Evolutionary conservation across 2,113 vertebrate species (phyloP).

Genomic region (Meleagris gallopavo): DNA sequence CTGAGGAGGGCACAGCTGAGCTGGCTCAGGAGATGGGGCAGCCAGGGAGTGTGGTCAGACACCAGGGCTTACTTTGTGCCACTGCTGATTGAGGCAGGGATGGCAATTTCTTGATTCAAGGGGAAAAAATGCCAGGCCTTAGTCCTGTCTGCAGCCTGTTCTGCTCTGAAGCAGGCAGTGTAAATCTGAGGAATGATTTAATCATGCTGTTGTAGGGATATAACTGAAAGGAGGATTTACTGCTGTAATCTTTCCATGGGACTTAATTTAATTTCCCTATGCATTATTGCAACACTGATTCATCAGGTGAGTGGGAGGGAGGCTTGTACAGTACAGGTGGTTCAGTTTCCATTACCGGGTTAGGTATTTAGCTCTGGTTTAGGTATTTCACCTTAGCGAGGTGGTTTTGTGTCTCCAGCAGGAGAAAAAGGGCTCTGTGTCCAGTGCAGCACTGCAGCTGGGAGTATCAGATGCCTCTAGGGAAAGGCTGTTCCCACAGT

Average conservation of each 20-base stretch:
- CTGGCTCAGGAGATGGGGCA: not conserved
- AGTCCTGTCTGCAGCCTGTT: rapidly evolving
- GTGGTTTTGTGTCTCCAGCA: not conserved
- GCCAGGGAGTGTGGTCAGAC: not conserved
- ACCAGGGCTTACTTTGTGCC: not conserved
- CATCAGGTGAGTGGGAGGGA: slow-evolving; percentile 58
- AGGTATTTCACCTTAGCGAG: not conserved
- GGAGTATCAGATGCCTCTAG: not conserved
- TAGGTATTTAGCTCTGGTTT: not conserved
- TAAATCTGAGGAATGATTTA: slow-evolving; percentile 3
- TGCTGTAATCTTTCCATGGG: slow-evolving; percentile 33
- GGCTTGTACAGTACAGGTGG: slow-evolving; percentile 37
- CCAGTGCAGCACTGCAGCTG: rapidly evolving
- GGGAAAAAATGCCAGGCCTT: not conserved
- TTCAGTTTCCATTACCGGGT: slow-evolving; percentile 3
- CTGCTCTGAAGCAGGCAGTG: not conserved
- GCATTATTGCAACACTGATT: slow-evolving; percentile 55
- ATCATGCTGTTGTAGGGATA: not conserved
- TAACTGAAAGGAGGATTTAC: slow-evolving; percentile 20
- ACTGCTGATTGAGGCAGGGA: not conserved
- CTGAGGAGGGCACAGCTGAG: not conserved
- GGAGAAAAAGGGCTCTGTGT: not conserved
- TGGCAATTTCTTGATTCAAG: not conserved
- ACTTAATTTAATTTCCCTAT: slow-evolving; percentile 45
- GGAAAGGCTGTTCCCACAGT: not conserved